Base-by-base conservation (phyloP, 2,113 vertebrate genomes). In the Pluvianellus socialis region DNA sequence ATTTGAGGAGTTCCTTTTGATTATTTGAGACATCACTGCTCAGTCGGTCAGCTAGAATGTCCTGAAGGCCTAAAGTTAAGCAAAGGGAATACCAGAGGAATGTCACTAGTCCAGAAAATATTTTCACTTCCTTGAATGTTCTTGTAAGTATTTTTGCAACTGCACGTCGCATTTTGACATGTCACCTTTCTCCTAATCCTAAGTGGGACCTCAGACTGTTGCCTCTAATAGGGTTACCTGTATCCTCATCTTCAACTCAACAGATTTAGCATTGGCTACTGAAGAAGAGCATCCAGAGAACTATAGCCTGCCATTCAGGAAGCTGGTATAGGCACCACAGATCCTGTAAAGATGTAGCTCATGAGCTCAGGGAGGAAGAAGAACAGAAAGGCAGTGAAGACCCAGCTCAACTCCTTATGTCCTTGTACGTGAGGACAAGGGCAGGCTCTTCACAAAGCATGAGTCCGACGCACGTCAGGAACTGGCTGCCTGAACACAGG, bases 381-480 rank as follows among this genome's bases (percentile, higher is more conserved):
- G 24, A 80, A 14, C 21, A 79, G 53, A 77, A 32, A 30, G 14
- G 4, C 4, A 28, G 2, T 58, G 67, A 91, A 73, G 13, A 10
- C 6, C 15, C 21, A 40, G 13, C 42, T 84, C 72, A 88, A 32
- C 32, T 44, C 27, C 16, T 38, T 72, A 40, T 14, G 35, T 49
- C 49, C 35, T 79, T 71, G 44, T 14, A 61, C 32, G 53, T 0
- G 5, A 74, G 50, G 28, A 71, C 50, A 67, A 55, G 22, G 19
- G 11, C 19, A 74, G 23, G 28, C 3, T 40, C 8, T 66, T 71
- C 28, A 56, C 18, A 73, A 79, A 16, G 14, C 14, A 35, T 0
- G 0, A 76, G n/a, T 14, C 32, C 13, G 3, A 0, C 3, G 7
- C 0, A 0, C 21, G 75, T 40, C 16, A 82, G 38, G 21, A 90